Evolutionary conservation across 2,113 vertebrate genomes (phyloP).

Genomic region (Megaceryle torquata): DNA sequence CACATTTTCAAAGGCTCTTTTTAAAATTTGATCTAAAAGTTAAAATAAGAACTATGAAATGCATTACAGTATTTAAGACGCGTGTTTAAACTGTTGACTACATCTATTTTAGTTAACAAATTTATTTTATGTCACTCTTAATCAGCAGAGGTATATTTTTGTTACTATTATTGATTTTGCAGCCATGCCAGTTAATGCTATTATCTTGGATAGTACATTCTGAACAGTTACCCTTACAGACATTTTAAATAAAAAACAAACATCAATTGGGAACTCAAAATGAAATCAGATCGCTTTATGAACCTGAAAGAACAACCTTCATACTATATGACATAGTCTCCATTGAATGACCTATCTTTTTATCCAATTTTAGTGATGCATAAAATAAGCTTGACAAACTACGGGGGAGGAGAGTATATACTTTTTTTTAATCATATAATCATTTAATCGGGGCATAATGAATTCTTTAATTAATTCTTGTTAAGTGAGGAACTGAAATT

Average conservation of each 20-base stretch:
- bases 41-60: constrained; percentile 39
- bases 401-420: background rate
- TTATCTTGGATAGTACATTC: constrained; percentile 66
- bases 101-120: constrained; percentile 68
- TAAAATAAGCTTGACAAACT: background rate
- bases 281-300: constrained; percentile 67
- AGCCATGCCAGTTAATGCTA: constrained; percentile 71
- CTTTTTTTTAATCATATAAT: background rate
- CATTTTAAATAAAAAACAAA: constrained; percentile 78
- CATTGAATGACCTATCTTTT: constrained; percentile 41
- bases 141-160: constrained; percentile 70
- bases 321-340: background rate
- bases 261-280: constrained; percentile 67
- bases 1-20: constrained; percentile 27
- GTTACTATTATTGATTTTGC: constrained; percentile 72
- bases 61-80: constrained; percentile 35
- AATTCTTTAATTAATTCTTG: background rate
- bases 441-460: background rate
- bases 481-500: constrained; percentile 1
- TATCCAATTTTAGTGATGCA: background rate
- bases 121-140: constrained; percentile 73
- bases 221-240: constrained; percentile 65
- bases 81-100: constrained; percentile 43
- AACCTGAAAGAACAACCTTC: constrained; percentile 49
- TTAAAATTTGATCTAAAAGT: background rate